A percentile compares a stretch with the other conserved stretches of the same genome.
Conservation (phyloP, 2,113 vertebrate species). For the Motacilla alba region DNA sequence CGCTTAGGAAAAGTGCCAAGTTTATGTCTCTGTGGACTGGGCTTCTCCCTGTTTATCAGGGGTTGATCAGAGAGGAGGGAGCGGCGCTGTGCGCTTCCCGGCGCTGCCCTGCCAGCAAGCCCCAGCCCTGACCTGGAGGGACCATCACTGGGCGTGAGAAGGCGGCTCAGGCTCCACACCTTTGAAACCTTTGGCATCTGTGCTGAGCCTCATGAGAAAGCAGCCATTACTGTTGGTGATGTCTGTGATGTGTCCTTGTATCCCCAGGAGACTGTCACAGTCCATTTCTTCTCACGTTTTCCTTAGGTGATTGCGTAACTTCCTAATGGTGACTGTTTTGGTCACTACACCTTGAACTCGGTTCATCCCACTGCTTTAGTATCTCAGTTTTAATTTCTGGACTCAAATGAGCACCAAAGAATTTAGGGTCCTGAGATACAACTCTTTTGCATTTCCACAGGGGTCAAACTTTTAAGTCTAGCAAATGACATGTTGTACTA, state of each 20-base stretch:
- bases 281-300: background rate
- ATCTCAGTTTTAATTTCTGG: background rate
- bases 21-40: background rate
- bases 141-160: background rate
- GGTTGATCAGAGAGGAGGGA: conserved; percentile 15
- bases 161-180: background rate
- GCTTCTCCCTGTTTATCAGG: conserved; percentile 46
- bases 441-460: background rate
- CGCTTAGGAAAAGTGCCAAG: background rate
- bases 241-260: background rate
- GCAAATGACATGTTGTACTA: background rate
- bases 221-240: background rate
- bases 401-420: background rate
- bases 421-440: background rate
- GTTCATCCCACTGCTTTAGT: background rate
- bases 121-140: conserved; percentile 32
- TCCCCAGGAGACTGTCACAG: rapidly evolving
- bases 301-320: background rate
- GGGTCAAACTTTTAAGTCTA: background rate
- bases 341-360: background rate
- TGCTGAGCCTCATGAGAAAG: background rate
- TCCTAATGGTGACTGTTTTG: rapidly evolving
- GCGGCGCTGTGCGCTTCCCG: rapidly evolving
- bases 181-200: background rate
- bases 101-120: background rate